phyloP scores from a whole-genome alignment of 2,888 invertebrate species.

The Tenthredo scrophulariae region DNA sequence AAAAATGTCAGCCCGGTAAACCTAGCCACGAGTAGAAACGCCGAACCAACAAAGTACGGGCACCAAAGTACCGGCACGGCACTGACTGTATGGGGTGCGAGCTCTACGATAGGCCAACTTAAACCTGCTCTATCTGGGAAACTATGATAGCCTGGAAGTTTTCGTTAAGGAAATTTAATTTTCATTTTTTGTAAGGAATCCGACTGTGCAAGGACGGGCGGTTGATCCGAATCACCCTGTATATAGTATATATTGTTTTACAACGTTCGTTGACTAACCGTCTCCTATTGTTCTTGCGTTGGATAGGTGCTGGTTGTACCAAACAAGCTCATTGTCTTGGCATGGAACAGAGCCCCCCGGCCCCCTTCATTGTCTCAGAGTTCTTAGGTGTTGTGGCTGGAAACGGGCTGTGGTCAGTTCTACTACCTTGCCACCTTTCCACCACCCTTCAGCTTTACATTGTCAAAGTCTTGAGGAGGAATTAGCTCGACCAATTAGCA shows the following conservation, averaged over 20 bases:
- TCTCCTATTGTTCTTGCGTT: slow-evolving; percentile 29
- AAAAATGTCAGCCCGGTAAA: too few relatives aligned
- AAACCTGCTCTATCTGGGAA: too few relatives aligned
- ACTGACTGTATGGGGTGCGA: too few relatives aligned
- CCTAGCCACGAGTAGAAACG: too few relatives aligned
- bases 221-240: too few relatives aligned
- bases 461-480: slow-evolving; percentile 36
- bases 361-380: slow-evolving; percentile 63
- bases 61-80: too few relatives aligned
- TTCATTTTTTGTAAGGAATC: too few relatives aligned
- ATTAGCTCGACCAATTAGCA: slow-evolving; percentile 46
- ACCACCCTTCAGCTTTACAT: slow-evolving; percentile 19
- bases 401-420: slow-evolving; percentile 33
- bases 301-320: slow-evolving; percentile 55
- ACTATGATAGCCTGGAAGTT: too few relatives aligned
- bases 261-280: slow-evolving; percentile 28
- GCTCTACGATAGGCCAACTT: too few relatives aligned
- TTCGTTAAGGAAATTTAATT: too few relatives aligned
- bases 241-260: slow-evolving; percentile 24
- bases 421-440: background rate
- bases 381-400: slow-evolving; percentile 49
- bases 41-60: too few relatives aligned
- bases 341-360: slow-evolving; percentile 54
- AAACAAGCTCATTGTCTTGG: slow-evolving; percentile 65
- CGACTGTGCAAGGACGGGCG: too few relatives aligned